phyloP scores from a whole-genome alignment of 2,888 invertebrate genomes.

The Eupithecia inturbata region DNA sequence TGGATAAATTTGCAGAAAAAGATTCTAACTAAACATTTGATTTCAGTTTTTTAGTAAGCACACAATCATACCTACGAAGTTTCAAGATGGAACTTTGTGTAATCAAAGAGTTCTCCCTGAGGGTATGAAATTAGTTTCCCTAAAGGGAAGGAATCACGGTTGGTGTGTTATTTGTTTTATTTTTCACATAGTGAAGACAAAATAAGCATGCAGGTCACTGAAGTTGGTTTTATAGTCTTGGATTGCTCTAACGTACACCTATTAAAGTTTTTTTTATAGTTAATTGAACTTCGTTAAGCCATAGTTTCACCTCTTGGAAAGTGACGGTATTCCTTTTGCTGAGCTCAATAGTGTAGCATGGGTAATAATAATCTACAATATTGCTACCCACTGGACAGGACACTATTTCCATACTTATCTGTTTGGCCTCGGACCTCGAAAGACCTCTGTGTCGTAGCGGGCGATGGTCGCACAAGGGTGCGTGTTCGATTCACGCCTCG shows the following conservation, averaged over 20 bases:
- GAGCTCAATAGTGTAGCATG: not conserved
- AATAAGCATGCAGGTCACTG: not conserved
- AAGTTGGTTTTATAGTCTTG: not conserved
- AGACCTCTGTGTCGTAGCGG: too few relatives aligned
- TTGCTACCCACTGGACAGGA: too few relatives aligned
- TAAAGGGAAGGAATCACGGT: not conserved
- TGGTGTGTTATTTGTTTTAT: not conserved
- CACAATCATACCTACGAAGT: not conserved
- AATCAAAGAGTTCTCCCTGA: not conserved
- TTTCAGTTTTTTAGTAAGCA: not conserved
- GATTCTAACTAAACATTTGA: not conserved
- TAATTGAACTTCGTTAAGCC: too few relatives aligned
- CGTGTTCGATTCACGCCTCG: too few relatives aligned
- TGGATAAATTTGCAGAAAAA: not conserved
- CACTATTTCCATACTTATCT: too few relatives aligned
- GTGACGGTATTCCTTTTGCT: not conserved
- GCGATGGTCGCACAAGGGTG: too few relatives aligned
- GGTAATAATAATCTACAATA: conserved; percentile 1
- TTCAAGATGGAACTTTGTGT: not conserved
- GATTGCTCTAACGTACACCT: not conserved
- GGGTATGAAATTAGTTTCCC: not conserved
- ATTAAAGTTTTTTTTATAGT: too few relatives aligned
- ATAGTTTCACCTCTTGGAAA: not conserved
- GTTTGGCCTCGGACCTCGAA: too few relatives aligned
- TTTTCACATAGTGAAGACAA: not conserved